Base-by-base conservation (phyloP, 2,888 invertebrate species). In the Lottia gigantea region DNA sequence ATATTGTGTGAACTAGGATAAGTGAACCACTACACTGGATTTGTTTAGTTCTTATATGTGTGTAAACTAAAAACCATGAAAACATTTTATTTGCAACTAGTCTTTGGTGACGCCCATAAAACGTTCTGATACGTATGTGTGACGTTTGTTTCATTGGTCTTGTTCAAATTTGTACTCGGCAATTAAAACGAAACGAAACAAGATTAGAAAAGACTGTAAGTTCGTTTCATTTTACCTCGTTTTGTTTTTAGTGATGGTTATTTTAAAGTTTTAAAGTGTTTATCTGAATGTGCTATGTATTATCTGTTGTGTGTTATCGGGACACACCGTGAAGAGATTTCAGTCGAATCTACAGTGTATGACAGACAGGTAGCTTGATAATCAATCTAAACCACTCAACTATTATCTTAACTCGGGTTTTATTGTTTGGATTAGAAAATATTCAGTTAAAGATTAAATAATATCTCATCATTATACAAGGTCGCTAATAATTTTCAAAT, bases 171-270 rank as follows among this genome's bases (percentile, higher is more conserved):
- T 55, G 55, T 55, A 23, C 55, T 55, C 55, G 23, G 14, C 55
- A 55, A 55, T 55, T 55, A 55, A 55, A 55, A 55, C 23, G 55
- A 55, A 55, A 55, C 55, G 55, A 55, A 55, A 55, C 55, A 55
- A 40, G 40, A 40, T 40, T 40, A 40, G 7, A 12, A 55, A 19
- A 55, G 55, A 55, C 55, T 55, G 55, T 55, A 55, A 55, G 55
- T 55, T 55, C 23, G 55, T 55, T 55, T 55, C 55, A 55, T 55
- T 40, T 55, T 55, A 55, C 55, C 55, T 55, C 55, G 23, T 19
- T 49, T 55, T 55, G 19, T 19, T 55, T 55, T 55, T 55, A 55
- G 23, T 55, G 19, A 19, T 23, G 55, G 23, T 55, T 55, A 23
- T 55, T 23, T 55, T 55, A 49, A 19, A 19, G n/a, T 49, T 49